Evolutionary conservation across 2,888 invertebrate species (phyloP).

Genomic region (Hirtodrosophila cameraria): DNA sequence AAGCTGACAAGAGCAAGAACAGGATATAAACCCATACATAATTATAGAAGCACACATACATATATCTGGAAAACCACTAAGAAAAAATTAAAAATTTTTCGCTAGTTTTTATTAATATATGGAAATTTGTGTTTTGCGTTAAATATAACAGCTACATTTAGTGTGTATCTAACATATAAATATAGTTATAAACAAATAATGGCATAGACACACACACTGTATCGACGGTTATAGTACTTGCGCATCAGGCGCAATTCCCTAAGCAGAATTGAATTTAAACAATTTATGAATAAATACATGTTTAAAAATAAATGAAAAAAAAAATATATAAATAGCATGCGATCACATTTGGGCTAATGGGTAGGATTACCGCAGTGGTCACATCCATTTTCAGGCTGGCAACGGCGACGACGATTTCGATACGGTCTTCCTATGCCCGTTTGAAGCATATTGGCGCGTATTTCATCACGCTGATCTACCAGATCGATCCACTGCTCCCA

Average conservation of each 20-base stretch:
- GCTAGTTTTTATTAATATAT: constrained; percentile 12
- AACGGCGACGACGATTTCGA: background rate
- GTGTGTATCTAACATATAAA: constrained; percentile 1
- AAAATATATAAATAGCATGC: no score
- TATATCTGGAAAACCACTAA: background rate
- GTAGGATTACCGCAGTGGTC: no score
- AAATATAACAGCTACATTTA: constrained; percentile 1
- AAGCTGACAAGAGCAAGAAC: background rate
- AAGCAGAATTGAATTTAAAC: constrained; percentile 6
- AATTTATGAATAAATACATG: background rate
- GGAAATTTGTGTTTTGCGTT: constrained; percentile 15
- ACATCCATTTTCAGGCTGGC: no score
- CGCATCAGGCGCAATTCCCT: constrained; percentile 4
- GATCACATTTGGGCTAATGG: no score
- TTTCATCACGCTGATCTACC: constrained; percentile 7
- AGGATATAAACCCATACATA: constrained; percentile 7
- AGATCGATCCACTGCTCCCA: constrained; percentile 15
- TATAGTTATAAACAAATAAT: constrained; percentile 6
- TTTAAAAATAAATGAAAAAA: background rate
- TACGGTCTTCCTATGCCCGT: background rate
- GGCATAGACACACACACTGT: background rate
- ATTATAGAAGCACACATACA: constrained; percentile 5
- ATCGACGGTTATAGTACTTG: background rate
- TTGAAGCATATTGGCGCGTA: background rate
- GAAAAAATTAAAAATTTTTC: constrained; percentile 1